These are phyloP conservation scores for Mythimna loreyi DNA, from an alignment of 2,888 invertebrate species.

Conservation along the genomic window DNA sequence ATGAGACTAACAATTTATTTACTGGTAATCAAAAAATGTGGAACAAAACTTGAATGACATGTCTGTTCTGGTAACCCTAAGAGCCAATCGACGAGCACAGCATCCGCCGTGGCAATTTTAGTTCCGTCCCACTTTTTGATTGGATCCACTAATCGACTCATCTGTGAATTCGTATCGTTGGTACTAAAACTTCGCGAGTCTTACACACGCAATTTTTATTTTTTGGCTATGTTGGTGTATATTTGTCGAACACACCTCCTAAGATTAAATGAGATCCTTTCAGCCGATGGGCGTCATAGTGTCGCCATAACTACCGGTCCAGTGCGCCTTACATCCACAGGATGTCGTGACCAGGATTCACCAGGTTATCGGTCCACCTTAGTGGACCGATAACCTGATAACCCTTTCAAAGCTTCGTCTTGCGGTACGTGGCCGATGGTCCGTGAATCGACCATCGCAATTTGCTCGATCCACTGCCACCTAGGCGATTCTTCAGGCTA, in stretches of 20 bases:
- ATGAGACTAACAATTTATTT: not conserved
- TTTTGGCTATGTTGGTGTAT: not conserved
- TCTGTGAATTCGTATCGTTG: constrained; percentile 27
- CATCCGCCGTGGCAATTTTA: constrained; percentile 67
- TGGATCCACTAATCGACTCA: constrained; percentile 48
- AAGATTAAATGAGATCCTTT: too few species aligned
- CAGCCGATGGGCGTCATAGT: too few species aligned
- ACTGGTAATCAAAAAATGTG: not conserved
- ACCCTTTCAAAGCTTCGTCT: too few species aligned
- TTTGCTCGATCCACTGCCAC: too few species aligned
- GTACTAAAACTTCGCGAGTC: constrained; percentile 8
- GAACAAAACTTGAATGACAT: not conserved
- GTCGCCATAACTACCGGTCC: too few species aligned
- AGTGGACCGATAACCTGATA: too few species aligned
- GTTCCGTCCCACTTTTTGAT: constrained; percentile 63
- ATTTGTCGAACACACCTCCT: not conserved
- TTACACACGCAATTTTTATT: constrained; percentile 8
- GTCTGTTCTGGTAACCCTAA: constrained; percentile 18
- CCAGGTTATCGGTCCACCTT: too few species aligned
- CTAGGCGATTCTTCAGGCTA: too few species aligned
- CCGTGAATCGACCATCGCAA: too few species aligned
- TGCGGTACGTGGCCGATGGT: too few species aligned
- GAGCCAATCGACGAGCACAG: constrained; percentile 50
- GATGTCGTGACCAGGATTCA: too few species aligned
- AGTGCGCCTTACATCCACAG: too few species aligned